Conservation (phyloP, 2,113 vertebrate genomes). For the Forbesichthys agassizii region DNA sequence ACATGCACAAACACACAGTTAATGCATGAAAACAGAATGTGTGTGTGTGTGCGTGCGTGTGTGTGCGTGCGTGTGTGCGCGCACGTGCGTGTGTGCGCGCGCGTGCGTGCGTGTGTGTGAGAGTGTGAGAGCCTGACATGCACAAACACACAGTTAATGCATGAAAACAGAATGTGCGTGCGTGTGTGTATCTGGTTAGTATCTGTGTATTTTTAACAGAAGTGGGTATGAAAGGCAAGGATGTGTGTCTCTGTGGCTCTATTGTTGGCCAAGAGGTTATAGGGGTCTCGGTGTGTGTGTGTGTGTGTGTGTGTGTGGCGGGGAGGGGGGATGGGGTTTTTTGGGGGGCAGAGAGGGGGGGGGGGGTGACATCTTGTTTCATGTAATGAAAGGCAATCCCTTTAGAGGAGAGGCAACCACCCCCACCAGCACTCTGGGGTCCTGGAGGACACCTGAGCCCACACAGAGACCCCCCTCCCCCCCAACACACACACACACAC, state of each 20-base stretch:
- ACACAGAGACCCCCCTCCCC: constrained; percentile 18
- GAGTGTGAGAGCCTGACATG: too few relatives aligned
- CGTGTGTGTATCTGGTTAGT: constrained; percentile 15
- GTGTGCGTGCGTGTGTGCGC: neutral
- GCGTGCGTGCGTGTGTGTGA: neutral
- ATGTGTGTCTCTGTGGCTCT: constrained; percentile 21
- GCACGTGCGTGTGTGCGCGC: neutral
- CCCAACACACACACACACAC: constrained; percentile 7
- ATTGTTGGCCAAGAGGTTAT: constrained; percentile 44
- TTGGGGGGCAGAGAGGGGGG: too few relatives aligned
- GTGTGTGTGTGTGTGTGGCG: too few relatives aligned
- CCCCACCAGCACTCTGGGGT: constrained; percentile 22
- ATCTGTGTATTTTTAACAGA: constrained; percentile 32
- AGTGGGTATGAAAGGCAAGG: constrained; percentile 13
- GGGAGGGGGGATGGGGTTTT: too few relatives aligned
- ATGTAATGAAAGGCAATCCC: constrained; percentile 61
- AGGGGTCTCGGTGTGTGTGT: constrained; percentile 1
- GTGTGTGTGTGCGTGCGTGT: neutral
- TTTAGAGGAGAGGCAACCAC: constrained; percentile 45
- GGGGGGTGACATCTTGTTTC: constrained; percentile 8
- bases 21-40: neutral
- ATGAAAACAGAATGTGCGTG: neutral
- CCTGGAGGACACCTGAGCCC: constrained; percentile 49
- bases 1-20: too few relatives aligned
- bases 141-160: too few relatives aligned